Conservation (phyloP, 2,113 vertebrate genomes). For the Crypturellus undulatus region DNA sequence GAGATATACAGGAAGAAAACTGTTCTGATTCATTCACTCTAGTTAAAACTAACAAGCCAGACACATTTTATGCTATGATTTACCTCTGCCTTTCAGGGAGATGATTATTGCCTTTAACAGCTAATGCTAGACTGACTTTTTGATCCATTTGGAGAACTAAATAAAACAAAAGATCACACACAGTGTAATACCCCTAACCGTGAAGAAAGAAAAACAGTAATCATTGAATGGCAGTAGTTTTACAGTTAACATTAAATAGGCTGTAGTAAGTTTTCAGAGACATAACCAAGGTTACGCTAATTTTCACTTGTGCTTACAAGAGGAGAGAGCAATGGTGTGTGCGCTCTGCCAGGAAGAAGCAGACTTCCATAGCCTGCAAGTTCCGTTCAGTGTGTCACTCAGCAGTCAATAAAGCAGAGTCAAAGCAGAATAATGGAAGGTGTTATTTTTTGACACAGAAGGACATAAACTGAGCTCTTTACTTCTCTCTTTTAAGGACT, state of each 20-base stretch:
- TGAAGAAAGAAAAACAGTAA: not conserved
- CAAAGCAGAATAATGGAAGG: not conserved
- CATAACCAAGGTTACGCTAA: not conserved
- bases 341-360: not conserved
- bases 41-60: not conserved
- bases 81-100: not conserved
- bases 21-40: not conserved
- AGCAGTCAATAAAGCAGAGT: not conserved
- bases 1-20: not conserved
- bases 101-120: not conserved
- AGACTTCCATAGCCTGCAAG: not conserved
- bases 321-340: rapidly evolving
- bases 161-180: not conserved
- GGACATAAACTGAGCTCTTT: not conserved
- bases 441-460: not conserved
- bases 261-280: not conserved
- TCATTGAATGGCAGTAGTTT: not conserved
- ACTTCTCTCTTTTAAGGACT: not conserved
- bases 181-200: not conserved
- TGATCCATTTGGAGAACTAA: not conserved
- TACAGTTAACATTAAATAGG: not conserved
- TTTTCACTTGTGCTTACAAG: not conserved
- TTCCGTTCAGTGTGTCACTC: not conserved
- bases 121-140: not conserved
- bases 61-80: not conserved